Evolutionary conservation across 2,113 vertebrate genomes (phyloP).

Genomic region (Hyperopisus bebe): DNA sequence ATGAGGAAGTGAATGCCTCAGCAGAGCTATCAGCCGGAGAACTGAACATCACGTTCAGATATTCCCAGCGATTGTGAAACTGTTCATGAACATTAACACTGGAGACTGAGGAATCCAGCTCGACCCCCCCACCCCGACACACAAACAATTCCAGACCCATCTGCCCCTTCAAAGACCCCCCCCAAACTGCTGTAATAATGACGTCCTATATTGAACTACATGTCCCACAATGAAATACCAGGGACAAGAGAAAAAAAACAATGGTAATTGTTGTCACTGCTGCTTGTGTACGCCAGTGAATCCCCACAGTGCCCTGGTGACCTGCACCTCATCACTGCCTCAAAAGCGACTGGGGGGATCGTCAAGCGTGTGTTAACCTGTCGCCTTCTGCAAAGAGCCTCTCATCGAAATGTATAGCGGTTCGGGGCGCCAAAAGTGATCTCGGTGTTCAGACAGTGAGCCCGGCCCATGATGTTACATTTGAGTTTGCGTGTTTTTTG

Average conservation of each 20-base stretch:
- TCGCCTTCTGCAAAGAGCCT: neutral
- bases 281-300: conserved; percentile 35
- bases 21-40: neutral
- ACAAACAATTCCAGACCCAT: conserved; percentile 16
- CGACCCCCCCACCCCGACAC: conserved; percentile 43
- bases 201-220: conserved; percentile 9
- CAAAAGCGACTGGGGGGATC: conserved; percentile 37
- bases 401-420: neutral
- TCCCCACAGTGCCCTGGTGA: conserved; percentile 46
- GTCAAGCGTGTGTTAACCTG: conserved; percentile 21
- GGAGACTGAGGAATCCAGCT: conserved; percentile 45
- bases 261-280: conserved; percentile 62
- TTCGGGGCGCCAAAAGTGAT: neutral
- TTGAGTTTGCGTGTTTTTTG: neutral
- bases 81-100: conserved; percentile 21
- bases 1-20: neutral
- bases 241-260: conserved; percentile 44
- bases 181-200: neutral
- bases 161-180: neutral
- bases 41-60: neutral
- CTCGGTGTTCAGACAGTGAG: conserved; percentile 16
- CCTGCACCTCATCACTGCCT: conserved; percentile 50
- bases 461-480: neutral
- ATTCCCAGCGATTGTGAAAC: neutral
- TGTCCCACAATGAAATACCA: conserved; percentile 42